A percentile compares a stretch with the other conserved stretches of the same genome.
These are phyloP conservation scores for Phoebastria nigripes DNA, from an alignment of 2,797 vertebrate genomes.

Conservation along the genomic window DNA sequence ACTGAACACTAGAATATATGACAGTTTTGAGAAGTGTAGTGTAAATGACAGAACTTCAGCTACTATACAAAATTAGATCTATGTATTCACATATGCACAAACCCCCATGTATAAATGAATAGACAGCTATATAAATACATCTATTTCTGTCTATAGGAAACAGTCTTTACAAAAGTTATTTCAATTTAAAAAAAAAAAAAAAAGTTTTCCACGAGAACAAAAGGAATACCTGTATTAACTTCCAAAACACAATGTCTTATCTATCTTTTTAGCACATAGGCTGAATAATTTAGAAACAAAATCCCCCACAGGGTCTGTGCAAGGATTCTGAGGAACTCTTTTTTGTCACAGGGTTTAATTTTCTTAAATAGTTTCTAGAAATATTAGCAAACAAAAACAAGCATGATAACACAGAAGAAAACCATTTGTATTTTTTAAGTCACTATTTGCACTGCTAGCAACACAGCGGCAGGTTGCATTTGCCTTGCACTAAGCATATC, in stretches of 20 bases:
- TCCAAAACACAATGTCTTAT: neutral
- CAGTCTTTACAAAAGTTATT: neutral
- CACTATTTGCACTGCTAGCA: neutral
- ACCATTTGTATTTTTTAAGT: slow-evolving; percentile 1
- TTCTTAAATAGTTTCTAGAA: neutral
- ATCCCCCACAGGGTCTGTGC: neutral
- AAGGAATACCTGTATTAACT: neutral
- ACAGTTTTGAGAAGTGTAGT: neutral
- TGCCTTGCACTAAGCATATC: slow-evolving; percentile 5
- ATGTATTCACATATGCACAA: neutral
- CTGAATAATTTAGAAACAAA: slow-evolving; percentile 46
- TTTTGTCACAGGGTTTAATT: neutral
- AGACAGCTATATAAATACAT: neutral
- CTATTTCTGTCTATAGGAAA: neutral
- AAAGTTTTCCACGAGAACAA: neutral
- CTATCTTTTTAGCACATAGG: neutral
- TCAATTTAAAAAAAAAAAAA: neutral
- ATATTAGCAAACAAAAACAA: neutral
- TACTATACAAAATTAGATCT: neutral
- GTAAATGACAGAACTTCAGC: neutral
- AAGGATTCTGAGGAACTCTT: slow-evolving; percentile 10
- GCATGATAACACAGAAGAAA: neutral
- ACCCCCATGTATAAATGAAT: fast-evolving
- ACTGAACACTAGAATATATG: neutral
- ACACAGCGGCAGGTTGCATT: slow-evolving; percentile 34